Base-by-base conservation (phyloP, 1,140 invertebrate genomes). In the Alviniconcha marisindica region DNA sequence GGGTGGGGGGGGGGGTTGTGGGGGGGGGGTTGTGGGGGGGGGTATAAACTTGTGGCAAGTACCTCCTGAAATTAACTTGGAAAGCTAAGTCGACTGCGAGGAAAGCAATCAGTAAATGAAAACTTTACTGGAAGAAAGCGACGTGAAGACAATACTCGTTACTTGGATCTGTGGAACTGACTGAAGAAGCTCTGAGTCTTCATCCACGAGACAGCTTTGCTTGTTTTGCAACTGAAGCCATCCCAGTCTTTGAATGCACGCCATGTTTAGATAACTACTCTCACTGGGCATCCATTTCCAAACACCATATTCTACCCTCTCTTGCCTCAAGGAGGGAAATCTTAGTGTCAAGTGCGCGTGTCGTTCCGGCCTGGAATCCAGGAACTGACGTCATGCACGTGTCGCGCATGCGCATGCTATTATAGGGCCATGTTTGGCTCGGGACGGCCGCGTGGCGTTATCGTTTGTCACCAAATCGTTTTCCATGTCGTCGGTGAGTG, bases 391-490 rank as follows among this genome's bases (percentile, higher is more conserved):
- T 63, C 28, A 31, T n/a, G 60, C 60, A 63, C 60, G 60, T n/a
- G 60, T 24, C 21, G 21, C 10, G 28, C 21, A 63, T 31, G 60
- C 60, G 28, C 24, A 7, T 7, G 28, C 60, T 24, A 63, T 31
- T 31, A 63, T 63, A 24, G 44, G 28, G 21, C 24, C 60, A 63
- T 63, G 60, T 63, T 63, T n/a, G 7, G 10, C 60, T 4, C 60
- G 24, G 21, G 60, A 24, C 28, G 4, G 60, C 7, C 60, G 28
- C 60, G 60, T 63, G 60, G 28, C 60, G 60, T n/a, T 63, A n/a
- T 24, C 60, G 21, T 63, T 63, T 63, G 60, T 63, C 60, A 63
- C 60, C 21, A 63, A 63, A 63, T 63, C 60, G 60, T 31, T 63
- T 31, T n/a, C 60, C 60, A 63, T 31, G 60, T 63, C 60, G 10